Percentiles rank a stretch among this genome's conserved stretches.
These are phyloP conservation scores for Oceanodroma tethys DNA, from an alignment of 2,113 vertebrate species.

Conservation along the genomic window DNA sequence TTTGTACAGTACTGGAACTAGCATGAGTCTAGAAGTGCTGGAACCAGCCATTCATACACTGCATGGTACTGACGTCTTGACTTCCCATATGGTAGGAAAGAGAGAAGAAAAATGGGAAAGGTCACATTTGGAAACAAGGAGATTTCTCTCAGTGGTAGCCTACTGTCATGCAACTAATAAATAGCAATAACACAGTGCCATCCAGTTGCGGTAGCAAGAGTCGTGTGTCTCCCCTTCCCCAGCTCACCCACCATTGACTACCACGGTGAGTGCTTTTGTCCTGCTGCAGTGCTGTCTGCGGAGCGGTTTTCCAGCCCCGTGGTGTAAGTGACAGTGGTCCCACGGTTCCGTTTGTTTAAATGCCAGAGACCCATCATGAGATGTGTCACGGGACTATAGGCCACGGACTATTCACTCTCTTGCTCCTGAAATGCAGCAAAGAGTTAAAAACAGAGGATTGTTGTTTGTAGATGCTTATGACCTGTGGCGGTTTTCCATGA, in stretches of 20 bases:
- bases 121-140: not conserved
- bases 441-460: not conserved
- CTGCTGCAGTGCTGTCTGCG: not conserved
- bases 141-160: not conserved
- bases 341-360: not conserved
- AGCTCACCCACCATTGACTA: not conserved
- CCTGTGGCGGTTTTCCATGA: not conserved
- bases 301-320: not conserved
- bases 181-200: not conserved
- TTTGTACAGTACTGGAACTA: not conserved
- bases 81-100: not conserved
- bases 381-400: not conserved
- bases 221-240: not conserved
- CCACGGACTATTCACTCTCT: not conserved
- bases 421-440: not conserved
- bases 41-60: not conserved
- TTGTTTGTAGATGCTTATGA: not conserved
- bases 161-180: not conserved
- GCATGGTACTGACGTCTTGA: not conserved
- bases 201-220: not conserved
- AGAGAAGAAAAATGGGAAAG: not conserved
- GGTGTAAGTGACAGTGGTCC: not conserved
- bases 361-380: not conserved
- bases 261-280: accelerated
- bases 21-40: not conserved